Conservation (phyloP, 1,140 invertebrate genomes). For the Gerris buenoi region DNA sequence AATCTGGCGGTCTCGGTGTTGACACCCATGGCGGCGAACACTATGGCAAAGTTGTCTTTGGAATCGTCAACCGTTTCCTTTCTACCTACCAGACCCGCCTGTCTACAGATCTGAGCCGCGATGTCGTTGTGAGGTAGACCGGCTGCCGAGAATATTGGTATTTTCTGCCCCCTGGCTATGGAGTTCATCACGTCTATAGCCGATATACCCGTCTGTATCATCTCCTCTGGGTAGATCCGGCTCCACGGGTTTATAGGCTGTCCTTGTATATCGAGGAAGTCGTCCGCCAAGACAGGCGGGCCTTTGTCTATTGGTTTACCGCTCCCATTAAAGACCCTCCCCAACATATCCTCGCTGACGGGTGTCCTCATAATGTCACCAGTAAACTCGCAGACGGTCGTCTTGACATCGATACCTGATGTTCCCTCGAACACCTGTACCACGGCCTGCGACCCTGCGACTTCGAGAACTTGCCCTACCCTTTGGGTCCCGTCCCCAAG, state of each 20-base stretch:
- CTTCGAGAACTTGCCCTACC: conserved; percentile 90
- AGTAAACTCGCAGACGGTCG: conserved; percentile 94
- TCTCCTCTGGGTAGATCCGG: conserved; percentile 96
- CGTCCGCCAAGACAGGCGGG: conserved; percentile 87
- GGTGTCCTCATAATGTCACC: conserved; percentile 91
- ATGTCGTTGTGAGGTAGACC: conserved; percentile 98
- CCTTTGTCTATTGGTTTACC: conserved; percentile 97
- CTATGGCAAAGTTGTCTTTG: conserved; percentile 92
- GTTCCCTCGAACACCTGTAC: conserved; percentile 97
- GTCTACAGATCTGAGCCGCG: conserved; percentile 95
- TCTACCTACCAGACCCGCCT: conserved; percentile 78
- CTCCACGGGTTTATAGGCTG: conserved; percentile 97
- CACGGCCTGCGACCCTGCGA: conserved; percentile 90
- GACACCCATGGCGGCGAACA: conserved; percentile 97
- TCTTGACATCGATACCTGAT: conserved; percentile 93
- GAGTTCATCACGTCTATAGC: conserved; percentile 99
- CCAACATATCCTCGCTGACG: conserved; percentile 96
- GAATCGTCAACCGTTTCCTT: conserved; percentile 81
- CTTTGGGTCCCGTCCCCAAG: conserved; percentile 82
- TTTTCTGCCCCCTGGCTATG: conserved; percentile 95
- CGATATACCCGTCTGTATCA: conserved; percentile 98
- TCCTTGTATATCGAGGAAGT: conserved; percentile 91
- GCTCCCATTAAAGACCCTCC: conserved; percentile 94
- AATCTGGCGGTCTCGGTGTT: conserved; percentile 77
- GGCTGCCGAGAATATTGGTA: conserved; percentile 96